Evolutionary conservation across 2,888 invertebrate genomes (phyloP).

Genomic region (Acanthosepion pharaonis): DNA sequence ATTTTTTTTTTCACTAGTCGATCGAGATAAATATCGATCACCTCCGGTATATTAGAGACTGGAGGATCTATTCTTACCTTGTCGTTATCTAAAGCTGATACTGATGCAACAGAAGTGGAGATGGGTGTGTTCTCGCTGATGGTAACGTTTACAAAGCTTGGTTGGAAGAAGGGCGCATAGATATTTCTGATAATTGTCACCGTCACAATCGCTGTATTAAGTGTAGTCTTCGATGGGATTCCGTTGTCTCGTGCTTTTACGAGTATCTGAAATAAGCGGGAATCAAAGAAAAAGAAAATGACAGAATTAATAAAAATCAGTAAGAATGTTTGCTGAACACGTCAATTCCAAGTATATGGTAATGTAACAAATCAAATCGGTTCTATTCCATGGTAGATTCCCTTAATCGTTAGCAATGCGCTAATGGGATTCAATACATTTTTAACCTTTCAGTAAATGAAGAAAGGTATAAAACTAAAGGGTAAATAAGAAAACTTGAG

Average conservation of each 20-base stretch:
- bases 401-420: no score
- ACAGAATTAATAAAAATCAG: not conserved
- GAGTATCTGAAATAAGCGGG: constrained; percentile 54
- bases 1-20: no score
- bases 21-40: no score
- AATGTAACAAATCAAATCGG: no score
- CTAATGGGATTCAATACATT: no score
- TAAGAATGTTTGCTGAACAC: no score
- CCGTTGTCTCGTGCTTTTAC: constrained; percentile 68
- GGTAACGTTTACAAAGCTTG: constrained; percentile 78
- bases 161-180: constrained; percentile 67
- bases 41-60: no score
- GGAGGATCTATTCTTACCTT: constrained; percentile 42
- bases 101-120: constrained; percentile 59
- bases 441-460: no score
- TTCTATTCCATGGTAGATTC: no score
- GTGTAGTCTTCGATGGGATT: constrained; percentile 60
- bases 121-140: constrained; percentile 64
- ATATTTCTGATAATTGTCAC: constrained; percentile 62
- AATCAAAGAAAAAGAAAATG: not conserved
- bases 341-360: no score
- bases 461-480: no score
- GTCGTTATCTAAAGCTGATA: constrained; percentile 62
- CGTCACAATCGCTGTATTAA: constrained; percentile 55
- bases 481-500: no score